A percentile compares a stretch with the other conserved stretches of the same genome.
Conservation (phyloP, 2,888 invertebrate genomes). For the Orchestes rusci region DNA sequence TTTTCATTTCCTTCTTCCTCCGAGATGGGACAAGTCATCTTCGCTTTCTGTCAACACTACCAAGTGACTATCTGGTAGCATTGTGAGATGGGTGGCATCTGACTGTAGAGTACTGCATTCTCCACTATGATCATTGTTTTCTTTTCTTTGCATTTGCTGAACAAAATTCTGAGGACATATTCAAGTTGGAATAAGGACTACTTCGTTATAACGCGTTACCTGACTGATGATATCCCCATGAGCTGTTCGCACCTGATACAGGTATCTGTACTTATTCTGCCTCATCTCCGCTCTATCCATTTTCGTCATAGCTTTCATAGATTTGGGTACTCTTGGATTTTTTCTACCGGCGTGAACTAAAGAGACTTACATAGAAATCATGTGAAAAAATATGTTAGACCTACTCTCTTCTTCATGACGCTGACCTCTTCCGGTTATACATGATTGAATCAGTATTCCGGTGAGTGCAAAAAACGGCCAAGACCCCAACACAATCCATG, state of each 20-base stretch:
- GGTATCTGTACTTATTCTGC: conserved; percentile 77
- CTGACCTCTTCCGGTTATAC: conserved; percentile 60
- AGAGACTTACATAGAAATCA: conserved; percentile 4
- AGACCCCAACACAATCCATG: conserved; percentile 65
- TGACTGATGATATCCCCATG: conserved; percentile 88
- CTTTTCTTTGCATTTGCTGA: conserved; percentile 69
- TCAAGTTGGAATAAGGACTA: conserved; percentile 2
- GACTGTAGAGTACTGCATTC: conserved; percentile 70
- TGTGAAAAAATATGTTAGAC: not conserved
- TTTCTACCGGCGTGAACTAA: conserved; percentile 44
- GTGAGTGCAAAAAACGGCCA: conserved; percentile 66
- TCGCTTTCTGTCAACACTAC: conserved; percentile 54
- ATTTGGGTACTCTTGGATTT: conserved; percentile 41
- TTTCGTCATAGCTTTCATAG: conserved; percentile 52
- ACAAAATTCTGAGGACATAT: conserved; percentile 62
- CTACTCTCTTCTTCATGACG: conserved; percentile 56
- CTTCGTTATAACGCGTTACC: conserved; percentile 44
- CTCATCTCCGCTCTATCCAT: conserved; percentile 73
- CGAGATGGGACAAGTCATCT: too few relatives aligned
- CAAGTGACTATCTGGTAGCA: conserved; percentile 61
- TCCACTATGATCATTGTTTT: conserved; percentile 50
- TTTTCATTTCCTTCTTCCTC: conserved; percentile 1
- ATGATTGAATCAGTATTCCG: conserved; percentile 62
- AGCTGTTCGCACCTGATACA: conserved; percentile 83
- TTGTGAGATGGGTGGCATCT: conserved; percentile 70